Conservation (phyloP, 2,113 vertebrate genomes). For the Herpetotheres cachinnans region DNA sequence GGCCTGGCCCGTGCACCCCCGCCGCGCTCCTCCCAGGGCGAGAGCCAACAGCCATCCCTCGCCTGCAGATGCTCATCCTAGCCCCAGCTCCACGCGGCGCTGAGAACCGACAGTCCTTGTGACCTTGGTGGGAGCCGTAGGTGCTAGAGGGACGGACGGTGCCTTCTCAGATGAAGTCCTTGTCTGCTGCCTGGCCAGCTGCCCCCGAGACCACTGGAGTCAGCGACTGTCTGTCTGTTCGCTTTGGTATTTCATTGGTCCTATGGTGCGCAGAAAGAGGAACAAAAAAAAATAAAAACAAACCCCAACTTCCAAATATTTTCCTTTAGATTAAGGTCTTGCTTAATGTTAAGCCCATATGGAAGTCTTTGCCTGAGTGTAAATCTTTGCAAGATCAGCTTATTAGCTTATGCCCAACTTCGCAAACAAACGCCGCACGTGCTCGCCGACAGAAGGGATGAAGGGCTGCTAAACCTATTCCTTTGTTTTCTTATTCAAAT, state of each 20-base stretch:
- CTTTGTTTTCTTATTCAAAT: neutral
- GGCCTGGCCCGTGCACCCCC: accelerated
- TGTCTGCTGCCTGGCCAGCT: neutral
- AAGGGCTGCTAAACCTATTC: neutral
- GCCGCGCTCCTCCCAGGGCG: accelerated
- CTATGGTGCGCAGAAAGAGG: neutral
- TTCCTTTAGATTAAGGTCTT: neutral
- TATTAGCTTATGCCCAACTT: neutral
- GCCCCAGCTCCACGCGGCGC: accelerated
- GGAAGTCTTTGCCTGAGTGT: neutral
- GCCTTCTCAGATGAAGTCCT: neutral
- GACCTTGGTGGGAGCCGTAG: neutral
- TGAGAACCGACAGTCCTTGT: neutral
- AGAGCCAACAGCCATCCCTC: too few species aligned
- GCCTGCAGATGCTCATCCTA: neutral
- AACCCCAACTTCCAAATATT: neutral
- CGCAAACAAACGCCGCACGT: neutral
- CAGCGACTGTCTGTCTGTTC: neutral
- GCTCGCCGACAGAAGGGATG: neutral
- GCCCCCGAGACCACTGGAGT: accelerated
- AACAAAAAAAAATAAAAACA: neutral
- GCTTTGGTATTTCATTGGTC: neutral
- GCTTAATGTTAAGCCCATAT: neutral
- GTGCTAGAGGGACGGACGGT: neutral
- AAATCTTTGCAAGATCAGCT: neutral